These are phyloP conservation scores for Isurus oxyrinchus DNA, from an alignment of 2,113 vertebrate species.

Conservation along the genomic window DNA sequence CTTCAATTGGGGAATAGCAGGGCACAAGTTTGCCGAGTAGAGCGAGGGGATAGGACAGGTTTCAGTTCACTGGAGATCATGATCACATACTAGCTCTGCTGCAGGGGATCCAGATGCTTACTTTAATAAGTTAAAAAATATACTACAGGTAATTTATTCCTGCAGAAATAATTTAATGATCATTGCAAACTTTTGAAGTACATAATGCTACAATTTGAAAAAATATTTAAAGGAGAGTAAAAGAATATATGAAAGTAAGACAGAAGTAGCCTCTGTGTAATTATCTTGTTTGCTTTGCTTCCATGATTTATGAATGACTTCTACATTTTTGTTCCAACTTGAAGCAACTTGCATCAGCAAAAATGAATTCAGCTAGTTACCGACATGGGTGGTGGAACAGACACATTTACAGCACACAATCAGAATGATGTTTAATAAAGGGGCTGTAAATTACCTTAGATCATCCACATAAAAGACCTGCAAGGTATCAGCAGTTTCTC, in stretches of 20 bases:
- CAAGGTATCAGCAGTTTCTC: background rate
- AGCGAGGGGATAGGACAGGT: background rate
- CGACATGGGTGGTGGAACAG: background rate
- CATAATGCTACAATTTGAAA: background rate
- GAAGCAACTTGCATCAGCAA: constrained; percentile 7
- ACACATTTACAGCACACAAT: background rate
- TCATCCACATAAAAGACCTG: background rate
- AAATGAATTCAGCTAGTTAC: background rate
- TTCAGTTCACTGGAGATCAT: background rate
- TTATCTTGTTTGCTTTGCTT: background rate
- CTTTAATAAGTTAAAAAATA: background rate
- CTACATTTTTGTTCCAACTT: background rate
- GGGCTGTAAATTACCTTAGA: background rate
- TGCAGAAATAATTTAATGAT: background rate
- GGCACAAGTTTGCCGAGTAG: background rate
- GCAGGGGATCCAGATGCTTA: background rate
- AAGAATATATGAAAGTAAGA: background rate
- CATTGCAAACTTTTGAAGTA: background rate
- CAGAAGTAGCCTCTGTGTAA: background rate
- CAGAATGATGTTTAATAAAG: background rate
- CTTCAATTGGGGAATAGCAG: background rate
- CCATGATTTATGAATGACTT: constrained; percentile 12
- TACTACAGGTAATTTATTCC: background rate
- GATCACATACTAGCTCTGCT: background rate
- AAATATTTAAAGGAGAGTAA: background rate